Conservation (phyloP, 2,113 vertebrate genomes). For the Pterophyllum scalare region DNA sequence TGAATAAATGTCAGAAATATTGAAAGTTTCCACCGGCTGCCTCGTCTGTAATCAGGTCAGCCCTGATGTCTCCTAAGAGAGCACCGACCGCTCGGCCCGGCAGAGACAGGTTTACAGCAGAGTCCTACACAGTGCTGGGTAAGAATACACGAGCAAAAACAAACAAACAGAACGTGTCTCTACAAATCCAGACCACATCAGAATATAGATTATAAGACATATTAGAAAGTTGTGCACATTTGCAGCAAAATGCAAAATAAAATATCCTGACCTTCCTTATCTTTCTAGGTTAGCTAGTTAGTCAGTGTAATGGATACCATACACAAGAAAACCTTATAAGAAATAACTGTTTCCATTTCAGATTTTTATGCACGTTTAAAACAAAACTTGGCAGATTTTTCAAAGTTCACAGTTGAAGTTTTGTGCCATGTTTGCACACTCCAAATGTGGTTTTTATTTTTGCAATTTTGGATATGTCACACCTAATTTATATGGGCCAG, state of each 20-base stretch:
- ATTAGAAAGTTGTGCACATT: not conserved
- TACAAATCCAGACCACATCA: not conserved
- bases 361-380: not conserved
- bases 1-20: not conserved
- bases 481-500: no score
- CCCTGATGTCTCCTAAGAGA: slow-evolving; percentile 92
- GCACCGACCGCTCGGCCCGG: slow-evolving; percentile 84
- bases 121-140: slow-evolving; percentile 97
- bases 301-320: not conserved
- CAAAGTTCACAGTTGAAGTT: no score
- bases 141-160: slow-evolving; percentile 47
- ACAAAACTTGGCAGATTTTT: no score
- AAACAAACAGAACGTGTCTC: accelerated
- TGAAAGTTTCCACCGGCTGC: not conserved
- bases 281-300: not conserved
- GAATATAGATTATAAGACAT: not conserved
- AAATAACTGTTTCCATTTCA: not conserved
- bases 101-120: slow-evolving; percentile 92
- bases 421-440: no score
- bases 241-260: not conserved
- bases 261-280: not conserved
- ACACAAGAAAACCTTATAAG: accelerated
- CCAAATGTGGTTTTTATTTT: no score
- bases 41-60: slow-evolving; percentile 76
- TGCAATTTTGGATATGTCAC: no score